phyloP scores from a whole-genome alignment of 1,140 invertebrate species.

The Spodoptera litura region DNA sequence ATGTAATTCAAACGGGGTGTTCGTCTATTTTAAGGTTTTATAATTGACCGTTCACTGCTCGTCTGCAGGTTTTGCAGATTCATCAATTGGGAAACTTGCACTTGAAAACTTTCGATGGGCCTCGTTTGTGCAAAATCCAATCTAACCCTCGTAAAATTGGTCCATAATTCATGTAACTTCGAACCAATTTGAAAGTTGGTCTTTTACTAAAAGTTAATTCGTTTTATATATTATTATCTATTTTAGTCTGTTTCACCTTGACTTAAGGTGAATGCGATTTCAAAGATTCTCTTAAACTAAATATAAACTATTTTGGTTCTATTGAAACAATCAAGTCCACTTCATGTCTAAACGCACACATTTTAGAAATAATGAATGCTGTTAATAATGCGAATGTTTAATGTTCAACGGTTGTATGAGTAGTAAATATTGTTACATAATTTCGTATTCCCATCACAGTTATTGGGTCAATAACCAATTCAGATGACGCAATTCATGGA shows the following conservation, averaged over 20 bases:
- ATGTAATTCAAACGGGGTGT: not conserved
- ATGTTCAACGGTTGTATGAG: slow-evolving; percentile 16
- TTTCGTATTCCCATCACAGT: slow-evolving; percentile 11
- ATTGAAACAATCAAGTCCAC: slow-evolving; percentile 14
- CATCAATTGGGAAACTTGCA: slow-evolving; percentile 27
- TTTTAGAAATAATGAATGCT: slow-evolving; percentile 27
- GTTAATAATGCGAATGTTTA: slow-evolving; percentile 43
- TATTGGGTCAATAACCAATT: not conserved
- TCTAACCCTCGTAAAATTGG: slow-evolving; percentile 20
- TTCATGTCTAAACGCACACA: slow-evolving; percentile 28
- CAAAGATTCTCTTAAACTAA: too few species aligned
- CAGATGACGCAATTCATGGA: not conserved
- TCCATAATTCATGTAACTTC: slow-evolving; percentile 23
- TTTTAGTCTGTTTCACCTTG: not conserved
- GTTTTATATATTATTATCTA: not conserved
- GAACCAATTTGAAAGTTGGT: not conserved
- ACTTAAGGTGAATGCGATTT: too few species aligned
- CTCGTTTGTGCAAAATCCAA: slow-evolving; percentile 27
- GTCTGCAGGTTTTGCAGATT: slow-evolving; percentile 3
- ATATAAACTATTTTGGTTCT: not conserved
- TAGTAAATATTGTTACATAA: slow-evolving; percentile 12
- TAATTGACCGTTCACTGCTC: slow-evolving; percentile 28
- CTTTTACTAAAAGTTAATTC: not conserved
- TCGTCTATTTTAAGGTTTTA: slow-evolving; percentile 13
- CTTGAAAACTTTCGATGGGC: slow-evolving; percentile 24